Evolutionary conservation across 2,888 invertebrate genomes (phyloP), one percentile per base, ranked within the genome.

Genomic region (Pseudococcus viburni): DNA sequence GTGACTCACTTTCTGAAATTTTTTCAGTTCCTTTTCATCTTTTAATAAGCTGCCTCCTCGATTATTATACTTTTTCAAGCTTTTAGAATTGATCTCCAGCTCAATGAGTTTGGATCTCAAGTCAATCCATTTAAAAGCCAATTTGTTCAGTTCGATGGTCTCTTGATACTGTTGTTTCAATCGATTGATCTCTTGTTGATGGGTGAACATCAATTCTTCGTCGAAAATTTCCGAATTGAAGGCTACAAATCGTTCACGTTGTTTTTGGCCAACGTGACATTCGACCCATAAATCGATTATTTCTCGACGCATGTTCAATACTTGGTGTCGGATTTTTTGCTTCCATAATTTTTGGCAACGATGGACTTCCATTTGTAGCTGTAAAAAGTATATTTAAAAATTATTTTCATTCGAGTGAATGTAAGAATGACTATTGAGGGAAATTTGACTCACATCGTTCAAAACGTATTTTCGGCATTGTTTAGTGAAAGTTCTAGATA

Each of bases 21-120:
- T 93, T 91, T 96, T 97, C 12, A 97, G 92, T 90, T 96, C 96
- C 90, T 95, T 96, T 91, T 98, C 98, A 91, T 98, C 98, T 85
- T 94, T 94, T 1, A 98, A 92, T 7, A 98, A 92, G 90, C 96
- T 95, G 0, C 98, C 97, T 0, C 97, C 97, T 55, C 98, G 94
- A 92, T 98, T 97, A 90, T 96, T 95, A 0, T 91, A 90, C 15
- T 33, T 83, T 9, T 19, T 42, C 2, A 46, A 19, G 46, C 33
- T 83, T 83, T 46, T 42, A 3, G 39, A 19, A 46, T 46, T 46
- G 3, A 19, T 46, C 22, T 83, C 80, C 80, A 83, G 0, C 26
- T 83, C 19, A 9, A 1, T 46, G 0, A 83, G 46, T 46, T 83
- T 83, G 0, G 42, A 26, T 83, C 80, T n/a, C 11, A 46, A 46